Evolutionary conservation across 2,888 invertebrate genomes (phyloP), one percentile per base, ranked within the genome.

Genomic region (Athripsodes cinereus): DNA sequence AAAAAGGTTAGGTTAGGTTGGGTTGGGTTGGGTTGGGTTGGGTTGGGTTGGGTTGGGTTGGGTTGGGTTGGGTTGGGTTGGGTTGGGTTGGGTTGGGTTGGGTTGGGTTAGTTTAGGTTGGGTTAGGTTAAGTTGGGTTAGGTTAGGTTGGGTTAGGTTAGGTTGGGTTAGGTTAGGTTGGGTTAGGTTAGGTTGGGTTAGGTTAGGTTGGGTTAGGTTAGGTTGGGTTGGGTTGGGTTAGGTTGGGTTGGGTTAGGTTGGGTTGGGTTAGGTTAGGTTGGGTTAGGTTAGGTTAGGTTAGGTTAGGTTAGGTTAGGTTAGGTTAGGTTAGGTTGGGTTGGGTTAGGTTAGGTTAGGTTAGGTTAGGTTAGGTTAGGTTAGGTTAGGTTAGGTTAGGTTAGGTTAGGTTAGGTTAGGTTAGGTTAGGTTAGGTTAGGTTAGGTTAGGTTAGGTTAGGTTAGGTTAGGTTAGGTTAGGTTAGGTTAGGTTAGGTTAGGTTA

Each of bases 331-430:
- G 48, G 48, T 18, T 18, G 11, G 48, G 48, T 13, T 13, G 13
- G 44, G 44, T 13, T 13, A 13, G 44, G 44, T 13, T 13, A 16
- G 48, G 48, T 48, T 52, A 35, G 52, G 52, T 52, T 52, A 52
- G 52, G 52, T 52, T 52, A 35, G 52, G 52, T 52, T 52, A 52
- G 52, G 52, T 52, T 52, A 52, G 52, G 52, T 52, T 52, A 52
- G 52, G 52, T 52, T 52, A 52, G 52, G 52, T 52, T 52, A 52
- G 52, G 52, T 52, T 26, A 26, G 26, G 26, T 26, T 26, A 26
- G 26, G 26, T 26, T 26, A 26, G 26, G 26, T 26, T 26, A 26
- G 26, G 26, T 26, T 26, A 26, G 26, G 26, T 26, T 26, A 26
- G 26, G 26, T 26, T 26, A 26, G 26, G 26, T 26, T 26, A 26